phyloP scores from a whole-genome alignment of 2,888 invertebrate species.

The Diaprepes abbreviatus region DNA sequence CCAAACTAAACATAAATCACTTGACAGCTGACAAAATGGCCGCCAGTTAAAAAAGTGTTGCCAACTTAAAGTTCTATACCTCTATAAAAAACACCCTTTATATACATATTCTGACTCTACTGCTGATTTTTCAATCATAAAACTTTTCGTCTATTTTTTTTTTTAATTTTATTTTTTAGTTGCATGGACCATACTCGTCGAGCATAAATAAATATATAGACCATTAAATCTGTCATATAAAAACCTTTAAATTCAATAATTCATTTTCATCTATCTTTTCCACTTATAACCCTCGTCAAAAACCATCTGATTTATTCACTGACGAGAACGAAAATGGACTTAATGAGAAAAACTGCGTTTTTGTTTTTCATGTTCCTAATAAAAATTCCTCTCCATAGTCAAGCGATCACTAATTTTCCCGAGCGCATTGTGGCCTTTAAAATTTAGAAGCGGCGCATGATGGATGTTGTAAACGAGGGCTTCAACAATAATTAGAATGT shows the following conservation, averaged over 20 bases:
- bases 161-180: no score
- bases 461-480: background rate
- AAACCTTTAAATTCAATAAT: constrained; percentile 31
- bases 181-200: no score
- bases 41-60: no score
- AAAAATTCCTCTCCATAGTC: constrained; percentile 24
- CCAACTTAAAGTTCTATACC: no score
- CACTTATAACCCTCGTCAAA: constrained; percentile 32
- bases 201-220: no score
- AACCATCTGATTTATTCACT: constrained; percentile 19
- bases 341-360: constrained; percentile 31
- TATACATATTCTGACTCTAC: no score
- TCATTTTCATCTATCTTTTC: constrained; percentile 24
- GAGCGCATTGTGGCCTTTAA: constrained; percentile 2
- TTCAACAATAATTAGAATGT: background rate
- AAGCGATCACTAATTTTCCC: constrained; percentile 1
- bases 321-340: constrained; percentile 23
- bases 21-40: no score
- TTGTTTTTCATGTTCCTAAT: constrained; percentile 26
- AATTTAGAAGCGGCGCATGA: background rate
- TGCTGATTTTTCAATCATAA: no score
- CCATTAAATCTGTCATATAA: background rate
- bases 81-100: no score
- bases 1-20: no score
- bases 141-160: no score